Conservation (phyloP, 2,888 invertebrate genomes). For the Allolobophora icterica region DNA sequence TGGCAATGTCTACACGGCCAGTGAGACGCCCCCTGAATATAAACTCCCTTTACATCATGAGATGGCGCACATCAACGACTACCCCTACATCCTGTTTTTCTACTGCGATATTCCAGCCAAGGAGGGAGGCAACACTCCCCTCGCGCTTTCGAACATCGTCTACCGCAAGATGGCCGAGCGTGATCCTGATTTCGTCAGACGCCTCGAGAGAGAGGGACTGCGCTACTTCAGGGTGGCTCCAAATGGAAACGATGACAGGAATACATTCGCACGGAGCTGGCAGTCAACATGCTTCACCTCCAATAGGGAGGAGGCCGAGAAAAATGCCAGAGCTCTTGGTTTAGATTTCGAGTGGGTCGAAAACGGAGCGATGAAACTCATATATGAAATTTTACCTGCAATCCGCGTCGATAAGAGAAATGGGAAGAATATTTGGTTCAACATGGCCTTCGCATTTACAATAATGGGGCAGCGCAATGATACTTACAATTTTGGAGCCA, state of each 20-base stretch:
- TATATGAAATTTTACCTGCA: conserved; percentile 51
- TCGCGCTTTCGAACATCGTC: conserved; percentile 48
- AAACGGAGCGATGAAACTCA: conserved; percentile 52
- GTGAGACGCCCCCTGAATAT: conserved; percentile 54
- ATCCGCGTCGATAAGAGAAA: conserved; percentile 50
- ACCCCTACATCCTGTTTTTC: conserved; percentile 53
- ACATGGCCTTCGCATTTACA: conserved; percentile 53
- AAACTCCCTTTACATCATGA: conserved; percentile 57
- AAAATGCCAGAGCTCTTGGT: conserved; percentile 47
- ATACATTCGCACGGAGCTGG: too few species aligned
- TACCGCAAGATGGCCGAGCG: conserved; percentile 49
- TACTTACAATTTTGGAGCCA: conserved; percentile 52
- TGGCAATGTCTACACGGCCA: conserved; percentile 54
- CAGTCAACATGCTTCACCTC: too few species aligned
- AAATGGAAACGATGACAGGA: too few species aligned
- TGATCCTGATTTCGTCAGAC: conserved; percentile 50
- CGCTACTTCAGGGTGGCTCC: too few species aligned
- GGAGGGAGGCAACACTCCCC: too few species aligned
- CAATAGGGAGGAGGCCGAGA: conserved; percentile 50
- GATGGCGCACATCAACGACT: conserved; percentile 56
- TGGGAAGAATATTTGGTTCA: conserved; percentile 54
- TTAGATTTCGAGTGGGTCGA: conserved; percentile 52
- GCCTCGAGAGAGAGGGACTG: conserved; percentile 36
- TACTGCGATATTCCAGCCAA: conserved; percentile 52
- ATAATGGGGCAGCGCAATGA: conserved; percentile 52